Conservation (phyloP, 2,113 vertebrate genomes). For the Aythya baeri region DNA sequence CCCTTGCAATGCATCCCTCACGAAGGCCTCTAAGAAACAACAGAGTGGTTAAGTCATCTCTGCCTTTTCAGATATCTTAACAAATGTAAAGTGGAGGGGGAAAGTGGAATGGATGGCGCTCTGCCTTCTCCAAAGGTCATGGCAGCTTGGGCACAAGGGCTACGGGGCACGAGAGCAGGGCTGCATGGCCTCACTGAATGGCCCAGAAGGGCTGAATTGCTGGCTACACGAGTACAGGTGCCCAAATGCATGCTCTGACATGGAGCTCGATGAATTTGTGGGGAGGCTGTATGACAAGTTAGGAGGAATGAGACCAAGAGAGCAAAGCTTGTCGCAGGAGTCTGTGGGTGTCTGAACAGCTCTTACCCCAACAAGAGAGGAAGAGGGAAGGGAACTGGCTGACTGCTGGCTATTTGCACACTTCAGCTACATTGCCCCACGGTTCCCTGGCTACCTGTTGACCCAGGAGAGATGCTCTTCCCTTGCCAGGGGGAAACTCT, state of each 20-base stretch:
- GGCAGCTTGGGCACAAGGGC: fast-evolving
- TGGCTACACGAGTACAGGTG: fast-evolving
- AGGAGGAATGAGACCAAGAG: fast-evolving
- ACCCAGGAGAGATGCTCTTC: not conserved
- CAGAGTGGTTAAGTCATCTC: not conserved
- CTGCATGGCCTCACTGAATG: fast-evolving
- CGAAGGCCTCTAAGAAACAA: not conserved
- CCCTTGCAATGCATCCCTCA: not conserved
- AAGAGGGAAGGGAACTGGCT: not conserved
- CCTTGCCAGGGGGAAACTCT: not conserved
- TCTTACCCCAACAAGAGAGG: not conserved
- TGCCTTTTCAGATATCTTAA: not conserved
- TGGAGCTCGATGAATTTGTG: fast-evolving
- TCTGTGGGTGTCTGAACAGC: fast-evolving
- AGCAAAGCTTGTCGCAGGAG: not conserved
- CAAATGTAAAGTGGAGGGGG: fast-evolving
- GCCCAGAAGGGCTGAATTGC: fast-evolving
- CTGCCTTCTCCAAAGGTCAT: not conserved
- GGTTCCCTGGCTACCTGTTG: not conserved
- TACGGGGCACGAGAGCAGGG: not conserved
- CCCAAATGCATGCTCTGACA: fast-evolving
- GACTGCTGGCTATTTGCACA: not conserved
- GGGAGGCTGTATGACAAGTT: not conserved
- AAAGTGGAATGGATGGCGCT: not conserved
- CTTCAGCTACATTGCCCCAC: fast-evolving